Conservation (phyloP, 2,888 invertebrate species). For the Himalopsyche anomala region DNA sequence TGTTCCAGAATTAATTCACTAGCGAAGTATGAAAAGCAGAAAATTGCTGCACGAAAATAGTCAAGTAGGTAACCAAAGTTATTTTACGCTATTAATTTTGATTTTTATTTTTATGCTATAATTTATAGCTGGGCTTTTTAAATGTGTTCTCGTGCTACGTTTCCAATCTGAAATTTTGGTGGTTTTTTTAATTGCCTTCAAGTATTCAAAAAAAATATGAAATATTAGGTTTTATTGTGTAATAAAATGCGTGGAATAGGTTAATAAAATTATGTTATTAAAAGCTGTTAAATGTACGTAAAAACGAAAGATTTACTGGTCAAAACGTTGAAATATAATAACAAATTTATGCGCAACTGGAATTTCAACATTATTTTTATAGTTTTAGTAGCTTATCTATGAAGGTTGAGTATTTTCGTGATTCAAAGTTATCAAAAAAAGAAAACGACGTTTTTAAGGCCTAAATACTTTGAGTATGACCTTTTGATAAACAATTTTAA, state of each 20-base stretch:
- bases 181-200: conserved; percentile 10
- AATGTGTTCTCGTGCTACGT: conserved; percentile 9
- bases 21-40: neutral
- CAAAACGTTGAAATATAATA: neutral
- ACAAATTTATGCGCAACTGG: conserved; percentile 3
- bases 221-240: conserved; percentile 36
- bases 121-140: conserved; percentile 46
- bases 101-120: conserved; percentile 48
- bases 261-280: conserved; percentile 45
- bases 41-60: conserved; percentile 49
- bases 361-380: conserved; percentile 24
- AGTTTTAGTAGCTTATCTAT: conserved; percentile 2
- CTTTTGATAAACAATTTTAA: conserved; percentile 31
- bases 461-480: neutral
- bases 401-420: conserved; percentile 34
- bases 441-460: conserved; percentile 12
- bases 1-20: conserved; percentile 38
- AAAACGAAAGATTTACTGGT: conserved; percentile 26
- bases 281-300: conserved; percentile 20
- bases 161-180: neutral
- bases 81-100: conserved; percentile 39
- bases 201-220: conserved; percentile 19
- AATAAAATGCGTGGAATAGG: conserved; percentile 45
- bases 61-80: conserved; percentile 38
- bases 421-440: conserved; percentile 26